Percentiles rank a stretch among this genome's conserved stretches.
Evolutionary conservation across 2,113 vertebrate genomes (phyloP).

Genomic region (Cynocephalus volans): DNA sequence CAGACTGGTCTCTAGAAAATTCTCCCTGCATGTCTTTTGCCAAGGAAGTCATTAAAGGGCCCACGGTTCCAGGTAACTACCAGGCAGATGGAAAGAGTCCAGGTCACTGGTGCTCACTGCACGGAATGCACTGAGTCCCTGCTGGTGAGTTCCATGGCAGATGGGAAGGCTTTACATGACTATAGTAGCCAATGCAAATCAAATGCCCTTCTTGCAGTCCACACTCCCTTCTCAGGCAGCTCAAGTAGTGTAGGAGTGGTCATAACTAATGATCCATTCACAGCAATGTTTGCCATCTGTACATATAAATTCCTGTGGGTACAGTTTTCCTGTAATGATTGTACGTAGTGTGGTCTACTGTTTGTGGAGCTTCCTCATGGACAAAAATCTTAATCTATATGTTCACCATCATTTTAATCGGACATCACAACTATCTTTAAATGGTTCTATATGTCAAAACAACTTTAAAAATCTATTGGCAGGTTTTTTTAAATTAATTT

Average conservation of each 20-base stretch:
- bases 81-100: not conserved
- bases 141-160: not conserved
- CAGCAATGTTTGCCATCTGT: not conserved
- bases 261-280: not conserved
- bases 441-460: slow-evolving; percentile 59
- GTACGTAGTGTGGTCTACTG: slow-evolving; percentile 26
- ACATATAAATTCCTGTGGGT: not conserved
- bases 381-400: not conserved
- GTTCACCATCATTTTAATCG: slow-evolving; percentile 68
- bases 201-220: not conserved
- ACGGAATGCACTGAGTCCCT: not conserved
- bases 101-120: not conserved
- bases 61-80: not conserved
- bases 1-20: not conserved
- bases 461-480: slow-evolving; percentile 64
- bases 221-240: not conserved
- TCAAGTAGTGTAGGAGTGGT: not conserved
- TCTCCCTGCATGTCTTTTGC: not conserved
- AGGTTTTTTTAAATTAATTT: slow-evolving; percentile 70
- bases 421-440: not conserved
- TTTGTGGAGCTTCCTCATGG: slow-evolving; percentile 37
- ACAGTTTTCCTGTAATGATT: not conserved
- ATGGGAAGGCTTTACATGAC: not conserved
- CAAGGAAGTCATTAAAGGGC: not conserved
- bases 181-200: not conserved